These are phyloP conservation scores for Caerostris extrusa DNA, from an alignment of 1,140 invertebrate genomes.

Conservation along the genomic window DNA sequence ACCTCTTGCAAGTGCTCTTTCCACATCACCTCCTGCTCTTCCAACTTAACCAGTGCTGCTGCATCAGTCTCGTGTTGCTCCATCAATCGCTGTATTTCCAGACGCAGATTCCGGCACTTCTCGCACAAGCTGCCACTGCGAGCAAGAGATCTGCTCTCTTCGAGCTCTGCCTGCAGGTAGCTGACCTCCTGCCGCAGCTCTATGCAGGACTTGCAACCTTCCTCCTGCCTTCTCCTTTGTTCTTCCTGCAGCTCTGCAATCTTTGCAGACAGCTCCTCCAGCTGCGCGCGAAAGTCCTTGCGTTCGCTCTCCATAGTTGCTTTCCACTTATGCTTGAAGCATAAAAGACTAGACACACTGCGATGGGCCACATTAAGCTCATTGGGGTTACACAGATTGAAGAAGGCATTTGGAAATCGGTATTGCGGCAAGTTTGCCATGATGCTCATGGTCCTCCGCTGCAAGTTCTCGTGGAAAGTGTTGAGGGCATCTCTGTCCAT, in stretches of 20 bases:
- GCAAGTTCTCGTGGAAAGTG: conserved; percentile 63
- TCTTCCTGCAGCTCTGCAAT: conserved; percentile 51
- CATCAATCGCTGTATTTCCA: conserved; percentile 64
- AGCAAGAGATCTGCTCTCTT: conserved; percentile 61
- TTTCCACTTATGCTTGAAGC: conserved; percentile 73
- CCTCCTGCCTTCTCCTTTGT: conserved; percentile 35
- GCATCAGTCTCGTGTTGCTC: conserved; percentile 67
- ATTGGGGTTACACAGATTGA: conserved; percentile 60
- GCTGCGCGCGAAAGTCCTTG: conserved; percentile 2
- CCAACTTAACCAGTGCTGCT: conserved; percentile 22
- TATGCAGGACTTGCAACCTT: conserved; percentile 56
- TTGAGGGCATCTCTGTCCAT: conserved; percentile 27
- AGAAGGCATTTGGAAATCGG: conserved; percentile 51
- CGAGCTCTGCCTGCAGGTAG: conserved; percentile 65
- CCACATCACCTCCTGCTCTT: conserved; percentile 53
- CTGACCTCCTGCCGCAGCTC: conserved; percentile 69
- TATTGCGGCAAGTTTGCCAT: conserved; percentile 60
- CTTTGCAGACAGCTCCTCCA: conserved; percentile 23
- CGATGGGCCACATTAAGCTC: conserved; percentile 69
- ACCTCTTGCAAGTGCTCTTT: conserved; percentile 50
- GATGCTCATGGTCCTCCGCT: conserved; percentile 33
- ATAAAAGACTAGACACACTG: conserved; percentile 74
- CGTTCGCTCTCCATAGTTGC: conserved; percentile 27
- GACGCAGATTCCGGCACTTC: conserved; percentile 43
- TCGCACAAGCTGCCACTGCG: conserved; percentile 53